These are phyloP conservation scores for Epizoanthus scotinus DNA, from an alignment of 92 coral and sea anemone genomes.

Conservation along the genomic window DNA sequence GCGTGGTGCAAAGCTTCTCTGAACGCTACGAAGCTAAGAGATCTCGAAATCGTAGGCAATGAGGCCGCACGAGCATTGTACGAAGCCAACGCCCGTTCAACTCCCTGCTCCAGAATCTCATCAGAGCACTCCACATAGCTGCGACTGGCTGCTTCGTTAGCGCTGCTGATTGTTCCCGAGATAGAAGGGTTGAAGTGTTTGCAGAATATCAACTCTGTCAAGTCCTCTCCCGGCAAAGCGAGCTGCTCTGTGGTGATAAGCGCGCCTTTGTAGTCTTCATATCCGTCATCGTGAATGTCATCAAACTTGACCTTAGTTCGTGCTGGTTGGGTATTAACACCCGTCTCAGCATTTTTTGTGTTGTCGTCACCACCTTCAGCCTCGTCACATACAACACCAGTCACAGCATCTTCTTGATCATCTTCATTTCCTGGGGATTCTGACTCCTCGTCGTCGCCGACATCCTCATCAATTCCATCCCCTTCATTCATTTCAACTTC, in stretches of 20 bases:
- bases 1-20: slow-evolving; percentile 91
- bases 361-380: slow-evolving; percentile 31
- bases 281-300: slow-evolving; percentile 62
- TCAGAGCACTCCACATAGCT: slow-evolving; percentile 86
- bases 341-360: neutral
- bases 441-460: slow-evolving; percentile 14
- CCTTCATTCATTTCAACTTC: slow-evolving; percentile 7
- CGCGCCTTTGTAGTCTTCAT: slow-evolving; percentile 75
- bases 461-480: slow-evolving; percentile 26
- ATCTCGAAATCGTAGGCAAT: slow-evolving; percentile 42
- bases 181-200: slow-evolving; percentile 81
- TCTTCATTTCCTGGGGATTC: slow-evolving; percentile 35
- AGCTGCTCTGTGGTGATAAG: slow-evolving; percentile 83
- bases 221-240: slow-evolving; percentile 80
- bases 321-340: slow-evolving; percentile 18
- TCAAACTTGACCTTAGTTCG: slow-evolving; percentile 80
- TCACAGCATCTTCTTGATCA: slow-evolving; percentile 24
- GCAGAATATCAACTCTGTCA: slow-evolving; percentile 83
- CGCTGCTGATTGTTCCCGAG: slow-evolving; percentile 49
- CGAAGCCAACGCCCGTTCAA: slow-evolving; percentile 62
- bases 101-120: slow-evolving; percentile 76
- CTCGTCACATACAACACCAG: neutral
- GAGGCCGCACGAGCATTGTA: slow-evolving; percentile 70
- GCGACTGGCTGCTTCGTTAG: slow-evolving; percentile 63
- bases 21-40: slow-evolving; percentile 79